Evolutionary conservation across 2,113 vertebrate genomes (phyloP).

Genomic region (Girardinichthys multiradiatus): DNA sequence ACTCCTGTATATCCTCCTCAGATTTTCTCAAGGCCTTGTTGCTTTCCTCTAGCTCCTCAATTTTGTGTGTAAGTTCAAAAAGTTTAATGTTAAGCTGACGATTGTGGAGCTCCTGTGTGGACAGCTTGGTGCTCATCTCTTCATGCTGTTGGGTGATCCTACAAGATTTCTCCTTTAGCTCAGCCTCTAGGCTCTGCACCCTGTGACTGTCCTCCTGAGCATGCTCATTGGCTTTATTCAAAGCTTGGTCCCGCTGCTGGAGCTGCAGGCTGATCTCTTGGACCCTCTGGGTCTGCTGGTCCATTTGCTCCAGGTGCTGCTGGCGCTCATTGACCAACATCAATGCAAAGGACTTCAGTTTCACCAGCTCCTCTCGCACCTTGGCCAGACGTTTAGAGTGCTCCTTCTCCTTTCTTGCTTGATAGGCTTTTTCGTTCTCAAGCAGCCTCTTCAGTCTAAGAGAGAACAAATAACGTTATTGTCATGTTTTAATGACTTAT

Average conservation of each 20-base stretch:
- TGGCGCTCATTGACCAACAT: conserved; percentile 98
- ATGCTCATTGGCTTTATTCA: conserved; percentile 81
- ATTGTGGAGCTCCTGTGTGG: conserved; percentile 86
- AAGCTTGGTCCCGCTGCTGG: conserved; percentile 88
- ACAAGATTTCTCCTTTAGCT: conserved; percentile 88
- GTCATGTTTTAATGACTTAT: conserved; percentile 1
- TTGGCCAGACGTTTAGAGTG: conserved; percentile 88
- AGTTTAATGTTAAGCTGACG: conserved; percentile 89
- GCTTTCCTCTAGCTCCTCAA: conserved; percentile 91
- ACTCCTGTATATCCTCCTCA: conserved; percentile 90
- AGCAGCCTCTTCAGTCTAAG: conserved; percentile 93
- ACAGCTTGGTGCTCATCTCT: conserved; percentile 90
- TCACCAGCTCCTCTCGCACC: conserved; percentile 91
- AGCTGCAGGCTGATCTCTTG: conserved; percentile 91
- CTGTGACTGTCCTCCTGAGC: conserved; percentile 89
- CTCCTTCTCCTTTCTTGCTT: conserved; percentile 92
- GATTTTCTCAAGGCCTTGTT: conserved; percentile 88
- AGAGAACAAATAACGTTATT: conserved; percentile 37
- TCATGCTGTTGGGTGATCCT: conserved; percentile 90
- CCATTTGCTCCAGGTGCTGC: conserved; percentile 95
- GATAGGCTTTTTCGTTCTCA: conserved; percentile 95
- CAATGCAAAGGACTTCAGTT: conserved; percentile 95
- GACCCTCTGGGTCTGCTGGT: conserved; percentile 90
- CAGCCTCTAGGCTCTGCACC: conserved; percentile 87
- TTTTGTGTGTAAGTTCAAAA: conserved; percentile 83